A percentile compares a stretch with the other conserved stretches of the same genome.
Conservation (phyloP, 2,113 vertebrate genomes). For the Leptocoma aspasia region DNA sequence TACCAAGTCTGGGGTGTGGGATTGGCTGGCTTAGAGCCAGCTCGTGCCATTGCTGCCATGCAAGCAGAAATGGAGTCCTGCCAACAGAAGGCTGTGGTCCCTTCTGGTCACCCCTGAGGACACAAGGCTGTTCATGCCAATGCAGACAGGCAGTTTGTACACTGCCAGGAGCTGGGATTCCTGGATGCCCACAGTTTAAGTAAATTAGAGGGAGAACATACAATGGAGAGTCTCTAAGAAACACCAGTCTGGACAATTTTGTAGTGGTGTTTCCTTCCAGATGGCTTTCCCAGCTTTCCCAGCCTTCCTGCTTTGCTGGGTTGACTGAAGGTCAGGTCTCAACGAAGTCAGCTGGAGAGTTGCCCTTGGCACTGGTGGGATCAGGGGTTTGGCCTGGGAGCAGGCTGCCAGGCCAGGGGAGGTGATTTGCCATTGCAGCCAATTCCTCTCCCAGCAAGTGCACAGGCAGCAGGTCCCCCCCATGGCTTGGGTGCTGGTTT, state of each 20-base stretch:
- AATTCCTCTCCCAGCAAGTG: background rate
- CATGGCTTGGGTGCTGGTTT: background rate
- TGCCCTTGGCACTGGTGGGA: background rate
- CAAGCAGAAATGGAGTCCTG: background rate
- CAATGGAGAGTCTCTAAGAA: background rate
- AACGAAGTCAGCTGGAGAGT: background rate
- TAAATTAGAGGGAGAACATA: background rate
- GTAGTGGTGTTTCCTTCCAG: background rate
- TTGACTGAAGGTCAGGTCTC: background rate
- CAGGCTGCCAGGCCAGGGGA: background rate
- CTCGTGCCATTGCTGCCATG: fast-evolving
- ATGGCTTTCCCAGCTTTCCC: background rate
- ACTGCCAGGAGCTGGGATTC: background rate
- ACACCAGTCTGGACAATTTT: background rate
- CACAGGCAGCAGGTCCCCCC: background rate
- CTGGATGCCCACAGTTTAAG: background rate
- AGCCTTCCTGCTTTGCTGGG: background rate
- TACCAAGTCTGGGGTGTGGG: too few relatives aligned
- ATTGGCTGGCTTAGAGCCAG: background rate
- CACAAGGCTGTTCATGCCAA: background rate
- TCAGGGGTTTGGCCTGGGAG: background rate
- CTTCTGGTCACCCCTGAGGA: background rate
- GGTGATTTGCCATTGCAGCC: fast-evolving
- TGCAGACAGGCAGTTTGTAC: background rate
- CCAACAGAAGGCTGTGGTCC: background rate